Conservation (phyloP, 2,797 vertebrate genomes). For the Lates japonicus region DNA sequence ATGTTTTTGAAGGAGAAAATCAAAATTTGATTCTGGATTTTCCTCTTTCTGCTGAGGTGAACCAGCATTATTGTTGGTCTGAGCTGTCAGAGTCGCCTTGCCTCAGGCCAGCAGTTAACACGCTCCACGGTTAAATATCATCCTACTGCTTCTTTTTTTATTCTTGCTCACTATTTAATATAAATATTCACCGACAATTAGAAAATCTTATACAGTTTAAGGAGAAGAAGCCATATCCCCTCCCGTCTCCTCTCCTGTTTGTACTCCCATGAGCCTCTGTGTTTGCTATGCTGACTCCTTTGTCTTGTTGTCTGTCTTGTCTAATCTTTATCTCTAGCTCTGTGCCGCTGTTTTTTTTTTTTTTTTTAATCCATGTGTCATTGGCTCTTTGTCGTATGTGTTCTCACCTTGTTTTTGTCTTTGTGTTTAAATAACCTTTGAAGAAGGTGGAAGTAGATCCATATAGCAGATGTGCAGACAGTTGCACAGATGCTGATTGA, state of each 20-base stretch:
- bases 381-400: slow-evolving; percentile 55
- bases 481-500: slow-evolving; percentile 51
- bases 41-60: slow-evolving; percentile 63
- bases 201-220: slow-evolving; percentile 29
- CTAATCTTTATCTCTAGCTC: slow-evolving; percentile 63
- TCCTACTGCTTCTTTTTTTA: slow-evolving; percentile 28
- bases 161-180: slow-evolving; percentile 24
- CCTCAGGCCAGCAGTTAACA: slow-evolving; percentile 20
- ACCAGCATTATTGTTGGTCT: slow-evolving; percentile 45
- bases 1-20: slow-evolving; percentile 43
- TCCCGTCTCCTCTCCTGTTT: slow-evolving; percentile 63
- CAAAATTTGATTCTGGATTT: slow-evolving; percentile 50
- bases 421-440: slow-evolving; percentile 60
- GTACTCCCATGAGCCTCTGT: slow-evolving; percentile 68
- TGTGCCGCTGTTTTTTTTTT: slow-evolving; percentile 32
- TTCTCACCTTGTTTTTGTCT: slow-evolving; percentile 69
- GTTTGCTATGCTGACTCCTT: slow-evolving; percentile 71
- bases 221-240: slow-evolving; percentile 36
- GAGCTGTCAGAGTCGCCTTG: slow-evolving; percentile 19
- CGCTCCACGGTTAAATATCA: slow-evolving; percentile 28
- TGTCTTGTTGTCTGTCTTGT: slow-evolving; percentile 74
- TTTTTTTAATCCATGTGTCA: slow-evolving; percentile 41
- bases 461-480: slow-evolving; percentile 58
- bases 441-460: slow-evolving; percentile 54
- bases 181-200: slow-evolving; percentile 21